Evolutionary conservation across 2,797 vertebrate species (phyloP).

Genomic region (Neosilurus mollespiculum): DNA sequence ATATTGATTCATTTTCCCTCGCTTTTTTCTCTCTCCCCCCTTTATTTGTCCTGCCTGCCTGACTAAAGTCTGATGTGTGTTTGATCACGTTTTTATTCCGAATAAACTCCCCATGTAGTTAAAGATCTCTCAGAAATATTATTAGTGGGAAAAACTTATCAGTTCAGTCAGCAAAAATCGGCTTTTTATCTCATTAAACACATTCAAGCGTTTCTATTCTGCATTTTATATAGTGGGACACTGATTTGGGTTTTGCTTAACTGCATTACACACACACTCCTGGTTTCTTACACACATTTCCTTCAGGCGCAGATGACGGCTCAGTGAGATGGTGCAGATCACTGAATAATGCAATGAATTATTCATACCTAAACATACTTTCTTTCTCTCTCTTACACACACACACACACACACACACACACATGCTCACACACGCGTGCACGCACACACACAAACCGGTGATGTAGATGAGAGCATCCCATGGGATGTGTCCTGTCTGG

Average conservation of each 20-base stretch:
- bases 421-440: conserved; percentile 61
- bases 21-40: not conserved
- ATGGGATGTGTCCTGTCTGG: conserved; percentile 72
- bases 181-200: conserved; percentile 13
- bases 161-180: not conserved
- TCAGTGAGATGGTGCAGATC: conserved; percentile 27
- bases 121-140: not conserved
- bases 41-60: too few species aligned
- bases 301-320: conserved; percentile 2
- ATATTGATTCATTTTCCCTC: not conserved
- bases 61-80: not conserved
- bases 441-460: conserved; percentile 64
- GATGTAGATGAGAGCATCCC: conserved; percentile 77
- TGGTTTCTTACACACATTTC: not conserved
- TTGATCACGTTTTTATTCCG: not conserved
- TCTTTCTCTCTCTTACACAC: not conserved
- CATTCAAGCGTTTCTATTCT: conserved; percentile 6
- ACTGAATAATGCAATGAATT: conserved; percentile 39
- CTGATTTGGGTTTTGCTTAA: not conserved
- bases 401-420: conserved; percentile 19
- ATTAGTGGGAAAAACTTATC: not conserved
- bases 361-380: conserved; percentile 53
- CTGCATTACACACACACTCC: not conserved
- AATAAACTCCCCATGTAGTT: not conserved
- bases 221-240: conserved; percentile 1